Percentiles rank a stretch among this genome's conserved stretches.
These are phyloP conservation scores for Sylvilagus floridanus DNA, from an alignment of 2,797 vertebrate species.

Conservation along the genomic window DNA sequence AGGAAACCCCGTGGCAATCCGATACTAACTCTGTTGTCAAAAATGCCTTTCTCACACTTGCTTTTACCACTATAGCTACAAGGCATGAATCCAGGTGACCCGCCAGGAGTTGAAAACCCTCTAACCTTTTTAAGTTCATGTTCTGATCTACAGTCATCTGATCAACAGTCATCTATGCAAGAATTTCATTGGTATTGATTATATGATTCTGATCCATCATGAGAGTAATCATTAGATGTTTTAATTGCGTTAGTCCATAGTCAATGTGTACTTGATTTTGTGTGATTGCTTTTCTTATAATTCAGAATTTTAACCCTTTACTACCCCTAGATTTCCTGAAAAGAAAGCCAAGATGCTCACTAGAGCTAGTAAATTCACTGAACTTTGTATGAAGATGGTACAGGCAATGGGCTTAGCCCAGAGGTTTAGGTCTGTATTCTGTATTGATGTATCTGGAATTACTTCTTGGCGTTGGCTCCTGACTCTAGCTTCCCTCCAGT, in stretches of 20 bases:
- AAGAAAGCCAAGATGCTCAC: not conserved
- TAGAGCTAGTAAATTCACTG: not conserved
- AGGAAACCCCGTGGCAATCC: not conserved
- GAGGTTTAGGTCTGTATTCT: too few relatives aligned
- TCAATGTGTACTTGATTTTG: not conserved
- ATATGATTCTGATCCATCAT: not conserved
- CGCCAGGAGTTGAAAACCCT: not conserved
- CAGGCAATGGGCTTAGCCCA: too few relatives aligned
- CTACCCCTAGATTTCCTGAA: not conserved
- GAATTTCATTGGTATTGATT: not conserved
- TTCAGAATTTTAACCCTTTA: not conserved
- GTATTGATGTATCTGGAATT: too few relatives aligned
- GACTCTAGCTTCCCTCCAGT: too few relatives aligned
- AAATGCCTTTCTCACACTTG: conserved; percentile 2
- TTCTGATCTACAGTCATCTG: conserved; percentile 48
- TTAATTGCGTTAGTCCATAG: not conserved
- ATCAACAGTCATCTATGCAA: not conserved
- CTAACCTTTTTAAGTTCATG: not conserved
- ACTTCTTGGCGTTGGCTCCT: too few relatives aligned
- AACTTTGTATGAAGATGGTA: not conserved
- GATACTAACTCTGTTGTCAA: not conserved
- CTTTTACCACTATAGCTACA: not conserved
- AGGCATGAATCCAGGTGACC: not conserved
- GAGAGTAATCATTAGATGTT: not conserved
- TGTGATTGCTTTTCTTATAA: not conserved